Base-by-base conservation (phyloP, 2,888 invertebrate species). In the Torymus auratus region DNA sequence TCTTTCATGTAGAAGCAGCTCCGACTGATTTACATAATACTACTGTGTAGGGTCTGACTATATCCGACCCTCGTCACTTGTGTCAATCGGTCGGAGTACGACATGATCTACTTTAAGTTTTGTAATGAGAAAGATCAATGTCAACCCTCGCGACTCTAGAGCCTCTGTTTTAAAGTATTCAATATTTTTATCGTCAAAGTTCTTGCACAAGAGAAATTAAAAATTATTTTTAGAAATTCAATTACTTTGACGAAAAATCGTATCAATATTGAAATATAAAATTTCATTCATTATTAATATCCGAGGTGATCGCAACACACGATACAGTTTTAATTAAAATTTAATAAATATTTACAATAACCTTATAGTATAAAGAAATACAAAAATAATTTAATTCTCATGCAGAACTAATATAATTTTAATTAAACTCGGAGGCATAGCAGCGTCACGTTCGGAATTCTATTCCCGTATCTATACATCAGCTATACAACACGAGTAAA, bases 101-200 rank as follows among this genome's bases (percentile, higher is more conserved):
- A 65, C 65, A 52, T 65, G 58, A 58, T 64, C 65, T 71, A 64
- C 77, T 77, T 77, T 58, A 20, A 60, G 55, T 60, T 69, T 55
- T 62, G n/a, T 62, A 52, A 61, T 52, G 58, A 68, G 60, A 61
- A 68, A 69, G 68, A 76, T 68, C 62, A 76, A 76, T 76, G 76
- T 76, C 69, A 68, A 53, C 56, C n/a, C 14, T 41, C 28, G 41
- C 67, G 10, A 5, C 23, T 65, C 13, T 2, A 67, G 17, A 62
- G 71, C 11, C 23, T 67, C 11, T 50, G 20, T 53, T 53, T 62
- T 20, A 61, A 68, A 62, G 14, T 50, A 10, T 60, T 41, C 41
- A 5, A 41, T 41, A 41, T 41, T 41, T 41, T 41, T 41, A 41
- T 41, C 41, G 5, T 41, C 7, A 41, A 41, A 17, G 15, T 56